phyloP scores from a whole-genome alignment of 2,113 vertebrate genomes.

The Onychostruthus taczanowskii region DNA sequence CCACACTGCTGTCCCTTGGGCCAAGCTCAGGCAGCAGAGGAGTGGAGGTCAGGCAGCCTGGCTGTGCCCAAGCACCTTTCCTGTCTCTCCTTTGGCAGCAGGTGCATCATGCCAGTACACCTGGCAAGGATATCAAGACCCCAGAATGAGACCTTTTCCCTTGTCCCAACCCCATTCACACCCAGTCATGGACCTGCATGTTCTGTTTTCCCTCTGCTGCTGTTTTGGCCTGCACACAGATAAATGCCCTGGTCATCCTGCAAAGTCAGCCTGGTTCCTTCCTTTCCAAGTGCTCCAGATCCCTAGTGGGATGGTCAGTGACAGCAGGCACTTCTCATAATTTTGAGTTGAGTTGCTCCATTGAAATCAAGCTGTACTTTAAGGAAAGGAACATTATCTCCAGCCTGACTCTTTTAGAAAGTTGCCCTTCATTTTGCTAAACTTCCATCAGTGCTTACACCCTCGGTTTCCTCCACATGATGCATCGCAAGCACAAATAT shows the following conservation, averaged over 20 bases:
- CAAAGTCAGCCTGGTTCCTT: neutral
- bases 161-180: neutral
- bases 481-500: slow-evolving; percentile 38
- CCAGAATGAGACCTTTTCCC: neutral
- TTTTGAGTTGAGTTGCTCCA: neutral
- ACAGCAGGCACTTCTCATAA: neutral
- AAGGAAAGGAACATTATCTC: neutral
- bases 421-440: neutral
- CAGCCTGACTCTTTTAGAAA: neutral
- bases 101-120: neutral
- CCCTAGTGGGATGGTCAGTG: neutral
- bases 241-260: neutral
- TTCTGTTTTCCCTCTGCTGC: neutral
- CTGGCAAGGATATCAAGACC: neutral
- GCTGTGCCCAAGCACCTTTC: neutral
- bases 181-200: fast-evolving
- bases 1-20: fast-evolving
- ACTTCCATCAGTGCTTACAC: neutral
- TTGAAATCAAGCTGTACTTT: neutral
- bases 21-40: neutral
- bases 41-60: neutral
- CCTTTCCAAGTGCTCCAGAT: neutral
- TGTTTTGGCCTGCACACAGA: neutral
- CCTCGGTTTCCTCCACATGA: neutral
- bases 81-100: fast-evolving